Evolutionary conservation across 2,888 invertebrate genomes (phyloP).

Genomic region (Epinotia ramella): DNA sequence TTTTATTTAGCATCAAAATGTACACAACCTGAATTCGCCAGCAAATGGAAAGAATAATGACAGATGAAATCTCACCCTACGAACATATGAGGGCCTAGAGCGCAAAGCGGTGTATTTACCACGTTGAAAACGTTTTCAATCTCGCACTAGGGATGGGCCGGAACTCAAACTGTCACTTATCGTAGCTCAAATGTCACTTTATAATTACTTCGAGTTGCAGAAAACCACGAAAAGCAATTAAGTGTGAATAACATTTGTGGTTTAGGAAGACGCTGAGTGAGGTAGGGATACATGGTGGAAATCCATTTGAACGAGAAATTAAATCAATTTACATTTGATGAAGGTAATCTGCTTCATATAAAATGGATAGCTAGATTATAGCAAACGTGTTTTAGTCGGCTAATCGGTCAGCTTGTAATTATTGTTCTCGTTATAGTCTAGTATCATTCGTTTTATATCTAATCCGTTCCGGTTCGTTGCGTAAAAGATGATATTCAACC

Average conservation of each 20-base stretch:
- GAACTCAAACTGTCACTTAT: not conserved
- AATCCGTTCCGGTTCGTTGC: no score
- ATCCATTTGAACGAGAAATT: not conserved
- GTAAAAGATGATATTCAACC: no score
- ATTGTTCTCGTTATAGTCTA: not conserved
- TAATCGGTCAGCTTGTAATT: not conserved
- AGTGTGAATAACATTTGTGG: conserved; percentile 14
- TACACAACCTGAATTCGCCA: not conserved
- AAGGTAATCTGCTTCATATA: not conserved
- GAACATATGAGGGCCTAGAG: conserved; percentile 14
- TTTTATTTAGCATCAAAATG: not conserved
- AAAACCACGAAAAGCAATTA: not conserved
- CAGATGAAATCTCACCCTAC: conserved; percentile 14
- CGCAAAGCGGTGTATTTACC: conserved; percentile 6
- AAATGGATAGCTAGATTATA: not conserved
- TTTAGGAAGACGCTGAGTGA: not conserved
- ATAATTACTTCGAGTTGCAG: not conserved
- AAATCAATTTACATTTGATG: not conserved
- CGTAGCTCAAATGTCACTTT: conserved; percentile 6
- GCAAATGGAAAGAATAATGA: conserved; percentile 18
- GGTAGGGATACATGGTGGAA: not conserved
- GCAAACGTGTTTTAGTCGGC: not conserved
- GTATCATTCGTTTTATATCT: no score
- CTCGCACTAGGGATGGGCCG: conserved; percentile 2
- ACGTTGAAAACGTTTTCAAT: not conserved